Evolutionary conservation across 1,140 invertebrate species (phyloP).

Genomic region (Gryon sp.): DNA sequence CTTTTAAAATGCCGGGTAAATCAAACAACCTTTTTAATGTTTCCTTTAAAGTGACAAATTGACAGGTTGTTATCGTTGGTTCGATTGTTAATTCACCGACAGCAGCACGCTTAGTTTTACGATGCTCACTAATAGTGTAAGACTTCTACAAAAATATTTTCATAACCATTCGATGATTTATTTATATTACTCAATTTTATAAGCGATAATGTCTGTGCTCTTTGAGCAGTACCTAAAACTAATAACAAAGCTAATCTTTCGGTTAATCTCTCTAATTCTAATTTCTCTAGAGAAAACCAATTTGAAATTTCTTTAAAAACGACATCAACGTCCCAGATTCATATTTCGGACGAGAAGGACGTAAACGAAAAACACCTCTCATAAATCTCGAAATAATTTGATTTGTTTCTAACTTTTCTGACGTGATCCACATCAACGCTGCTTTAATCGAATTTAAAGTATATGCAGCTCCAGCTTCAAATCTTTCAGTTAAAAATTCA

Average conservation of each 20-base stretch:
- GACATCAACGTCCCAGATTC: constrained; percentile 20
- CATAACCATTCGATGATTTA: too few relatives aligned
- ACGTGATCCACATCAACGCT: constrained; percentile 8
- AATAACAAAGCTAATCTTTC: constrained; percentile 30
- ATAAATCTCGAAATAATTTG: constrained; percentile 7
- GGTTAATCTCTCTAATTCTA: constrained; percentile 10
- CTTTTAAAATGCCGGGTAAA: constrained; percentile 16
- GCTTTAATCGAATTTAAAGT: constrained; percentile 10
- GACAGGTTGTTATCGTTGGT: constrained; percentile 9
- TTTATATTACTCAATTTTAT: constrained; percentile 27
- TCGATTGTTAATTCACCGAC: constrained; percentile 19
- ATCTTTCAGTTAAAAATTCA: constrained; percentile 16
- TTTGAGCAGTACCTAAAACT: constrained; percentile 49
- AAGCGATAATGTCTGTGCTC: constrained; percentile 30
- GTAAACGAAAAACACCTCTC: constrained; percentile 14
- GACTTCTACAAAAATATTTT: too few relatives aligned
- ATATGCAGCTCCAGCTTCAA: constrained; percentile 12
- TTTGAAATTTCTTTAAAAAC: constrained; percentile 9
- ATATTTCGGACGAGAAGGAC: constrained; percentile 19
- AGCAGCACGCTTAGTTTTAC: constrained; percentile 1
- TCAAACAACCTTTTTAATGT: constrained; percentile 19
- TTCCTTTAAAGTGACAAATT: constrained; percentile 6
- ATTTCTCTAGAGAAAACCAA: constrained; percentile 1
- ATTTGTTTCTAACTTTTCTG: background rate
- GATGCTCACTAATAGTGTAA: constrained; percentile 13